Evolutionary conservation across 2,797 vertebrate species (phyloP).

Genomic region (Girardinus metallicus): DNA sequence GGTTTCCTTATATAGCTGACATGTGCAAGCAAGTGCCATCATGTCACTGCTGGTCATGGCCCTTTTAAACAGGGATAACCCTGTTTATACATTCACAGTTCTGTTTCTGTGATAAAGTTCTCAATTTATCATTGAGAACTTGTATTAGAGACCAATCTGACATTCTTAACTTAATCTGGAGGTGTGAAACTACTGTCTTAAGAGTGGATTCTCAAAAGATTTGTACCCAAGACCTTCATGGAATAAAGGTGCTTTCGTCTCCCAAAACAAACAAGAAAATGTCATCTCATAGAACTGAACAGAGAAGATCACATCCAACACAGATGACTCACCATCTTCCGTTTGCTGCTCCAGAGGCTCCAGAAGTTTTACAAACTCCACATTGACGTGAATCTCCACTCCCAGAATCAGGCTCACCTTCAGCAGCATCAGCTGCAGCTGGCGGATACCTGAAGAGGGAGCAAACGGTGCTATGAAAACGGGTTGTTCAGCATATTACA

Average conservation of each 20-base stretch:
- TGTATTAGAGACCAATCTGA: neutral
- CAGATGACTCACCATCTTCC: slow-evolving; percentile 80
- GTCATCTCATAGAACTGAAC: neutral
- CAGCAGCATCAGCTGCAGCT: slow-evolving; percentile 95
- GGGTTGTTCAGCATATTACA: neutral
- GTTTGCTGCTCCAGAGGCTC: slow-evolving; percentile 92
- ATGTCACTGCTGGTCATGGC: slow-evolving; percentile 33
- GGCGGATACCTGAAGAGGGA: slow-evolving; percentile 89
- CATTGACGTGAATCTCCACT: slow-evolving; percentile 93
- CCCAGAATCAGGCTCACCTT: slow-evolving; percentile 93
- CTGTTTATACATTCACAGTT: neutral
- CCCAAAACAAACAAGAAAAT: neutral
- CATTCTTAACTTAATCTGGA: neutral
- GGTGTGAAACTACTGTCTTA: neutral
- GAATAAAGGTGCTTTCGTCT: neutral
- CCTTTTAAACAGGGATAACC: slow-evolving; percentile 8
- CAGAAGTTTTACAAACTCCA: slow-evolving; percentile 90
- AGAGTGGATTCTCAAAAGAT: neutral
- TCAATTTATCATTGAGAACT: no score
- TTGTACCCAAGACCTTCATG: neutral
- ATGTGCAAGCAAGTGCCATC: slow-evolving; percentile 25
- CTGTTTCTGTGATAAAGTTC: no score
- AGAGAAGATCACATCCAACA: neutral
- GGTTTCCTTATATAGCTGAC: slow-evolving; percentile 47
- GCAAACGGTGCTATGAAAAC: neutral